Evolutionary conservation across 2,113 vertebrate genomes (phyloP).

Genomic region (Gambusia holbrooki): DNA sequence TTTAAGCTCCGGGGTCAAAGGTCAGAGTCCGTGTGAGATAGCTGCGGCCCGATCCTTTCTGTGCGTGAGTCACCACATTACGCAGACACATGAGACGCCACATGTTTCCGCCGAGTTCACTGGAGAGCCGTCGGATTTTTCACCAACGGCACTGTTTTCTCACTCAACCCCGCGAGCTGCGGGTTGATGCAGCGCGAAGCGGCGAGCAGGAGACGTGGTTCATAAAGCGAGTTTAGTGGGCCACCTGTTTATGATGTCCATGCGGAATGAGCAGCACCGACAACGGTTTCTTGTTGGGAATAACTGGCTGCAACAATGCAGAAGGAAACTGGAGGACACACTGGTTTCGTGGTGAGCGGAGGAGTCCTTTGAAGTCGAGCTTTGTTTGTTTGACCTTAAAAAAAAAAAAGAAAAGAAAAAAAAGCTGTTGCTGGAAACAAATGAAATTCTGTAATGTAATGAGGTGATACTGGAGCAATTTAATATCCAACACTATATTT

Average conservation of each 20-base stretch:
- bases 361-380: not conserved
- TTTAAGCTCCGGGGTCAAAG: slow-evolving; percentile 55
- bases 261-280: not conserved
- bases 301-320: not conserved
- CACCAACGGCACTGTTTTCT: slow-evolving; percentile 48
- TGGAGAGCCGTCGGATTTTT: slow-evolving; percentile 47
- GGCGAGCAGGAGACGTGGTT: slow-evolving; percentile 16
- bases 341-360: not conserved
- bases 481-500: not conserved
- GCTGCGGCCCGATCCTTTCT: slow-evolving; percentile 38
- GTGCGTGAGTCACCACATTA: slow-evolving; percentile 63
- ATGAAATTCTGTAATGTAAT: not conserved
- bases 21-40: slow-evolving; percentile 52
- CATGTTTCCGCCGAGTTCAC: slow-evolving; percentile 63
- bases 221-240: slow-evolving; percentile 27
- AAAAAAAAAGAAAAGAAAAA: not conserved
- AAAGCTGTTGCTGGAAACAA: not conserved
- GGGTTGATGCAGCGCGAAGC: slow-evolving; percentile 14
- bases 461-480: not conserved
- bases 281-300: not conserved
- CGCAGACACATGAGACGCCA: slow-evolving; percentile 59
- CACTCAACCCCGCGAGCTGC: slow-evolving; percentile 26
- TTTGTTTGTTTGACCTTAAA: not conserved
- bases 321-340: not conserved
- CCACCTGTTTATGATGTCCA: slow-evolving; percentile 45